Evolutionary conservation across 2,797 vertebrate species (phyloP).

Genomic region (Momotus momota): DNA sequence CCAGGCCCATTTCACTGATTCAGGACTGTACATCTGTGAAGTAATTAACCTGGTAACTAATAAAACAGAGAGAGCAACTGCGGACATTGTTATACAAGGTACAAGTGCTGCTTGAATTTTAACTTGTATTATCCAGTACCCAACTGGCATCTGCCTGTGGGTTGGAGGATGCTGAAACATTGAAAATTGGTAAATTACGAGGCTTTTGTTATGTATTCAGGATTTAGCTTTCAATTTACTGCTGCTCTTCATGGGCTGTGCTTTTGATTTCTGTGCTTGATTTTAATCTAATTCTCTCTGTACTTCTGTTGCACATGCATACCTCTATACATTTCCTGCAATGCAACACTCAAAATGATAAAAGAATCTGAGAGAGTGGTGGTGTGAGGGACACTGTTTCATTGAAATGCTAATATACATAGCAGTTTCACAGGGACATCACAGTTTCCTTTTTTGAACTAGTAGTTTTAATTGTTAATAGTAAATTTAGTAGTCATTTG

Average conservation of each 20-base stretch:
- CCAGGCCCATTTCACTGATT: conserved; percentile 9
- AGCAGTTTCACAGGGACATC: background rate
- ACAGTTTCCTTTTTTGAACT: background rate
- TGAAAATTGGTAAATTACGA: background rate
- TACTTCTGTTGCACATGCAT: background rate
- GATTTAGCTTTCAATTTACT: background rate
- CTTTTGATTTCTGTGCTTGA: background rate
- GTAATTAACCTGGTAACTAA: conserved; percentile 47
- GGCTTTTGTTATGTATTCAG: background rate
- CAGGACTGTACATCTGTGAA: conserved; percentile 67
- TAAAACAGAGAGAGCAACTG: conserved; percentile 9
- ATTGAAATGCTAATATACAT: background rate
- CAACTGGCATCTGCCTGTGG: background rate
- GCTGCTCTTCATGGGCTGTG: background rate
- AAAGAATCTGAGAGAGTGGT: background rate
- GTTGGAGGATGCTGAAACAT: background rate
- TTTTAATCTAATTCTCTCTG: background rate
- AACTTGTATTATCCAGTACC: background rate
- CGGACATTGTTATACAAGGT: conserved; percentile 60
- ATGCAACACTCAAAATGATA: background rate
- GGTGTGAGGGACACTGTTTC: background rate
- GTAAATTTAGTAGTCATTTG: background rate
- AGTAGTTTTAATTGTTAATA: background rate
- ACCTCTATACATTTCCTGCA: background rate
- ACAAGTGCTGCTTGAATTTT: background rate